These are phyloP conservation scores for Conus betulinus DNA, from an alignment of 1,140 invertebrate species.

Conservation along the genomic window DNA sequence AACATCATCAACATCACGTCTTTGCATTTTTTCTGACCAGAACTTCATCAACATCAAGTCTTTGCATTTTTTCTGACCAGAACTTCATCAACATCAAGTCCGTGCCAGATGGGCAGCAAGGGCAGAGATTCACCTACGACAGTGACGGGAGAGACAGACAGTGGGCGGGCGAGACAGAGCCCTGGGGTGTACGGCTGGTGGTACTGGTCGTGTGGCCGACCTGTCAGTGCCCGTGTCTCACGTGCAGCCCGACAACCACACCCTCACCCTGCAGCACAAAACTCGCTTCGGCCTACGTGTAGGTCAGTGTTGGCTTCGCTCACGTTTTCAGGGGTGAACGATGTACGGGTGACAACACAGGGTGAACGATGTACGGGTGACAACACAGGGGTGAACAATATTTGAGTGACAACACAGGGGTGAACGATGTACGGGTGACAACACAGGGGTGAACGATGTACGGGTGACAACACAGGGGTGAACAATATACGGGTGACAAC, in stretches of 20 bases:
- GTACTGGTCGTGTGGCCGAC: slow-evolving; percentile 56
- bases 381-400: too few species aligned
- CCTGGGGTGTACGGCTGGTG: slow-evolving; percentile 51
- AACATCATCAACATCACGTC: too few species aligned
- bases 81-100: slow-evolving; percentile 48
- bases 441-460: too few species aligned
- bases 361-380: too few species aligned
- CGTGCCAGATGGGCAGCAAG: slow-evolving; percentile 35
- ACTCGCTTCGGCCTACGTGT: slow-evolving; percentile 44
- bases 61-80: slow-evolving; percentile 14
- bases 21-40: too few species aligned
- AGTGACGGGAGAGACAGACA: slow-evolving; percentile 22
- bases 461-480: too few species aligned
- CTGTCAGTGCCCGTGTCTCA: slow-evolving; percentile 42
- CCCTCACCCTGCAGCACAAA: slow-evolving; percentile 42
- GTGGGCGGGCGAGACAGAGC: slow-evolving; percentile 44
- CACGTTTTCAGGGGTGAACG: too few species aligned
- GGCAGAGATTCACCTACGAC: slow-evolving; percentile 41
- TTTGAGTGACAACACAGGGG: too few species aligned
- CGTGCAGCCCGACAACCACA: slow-evolving; percentile 35
- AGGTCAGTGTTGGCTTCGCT: slow-evolving; percentile 32
- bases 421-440: too few species aligned
- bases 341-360: too few species aligned
- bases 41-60: slow-evolving; percentile 48
- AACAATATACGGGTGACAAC: too few species aligned